These are phyloP conservation scores for Brachionus rotundiformis DNA, from an alignment of 1,140 invertebrate genomes.

Conservation along the genomic window DNA sequence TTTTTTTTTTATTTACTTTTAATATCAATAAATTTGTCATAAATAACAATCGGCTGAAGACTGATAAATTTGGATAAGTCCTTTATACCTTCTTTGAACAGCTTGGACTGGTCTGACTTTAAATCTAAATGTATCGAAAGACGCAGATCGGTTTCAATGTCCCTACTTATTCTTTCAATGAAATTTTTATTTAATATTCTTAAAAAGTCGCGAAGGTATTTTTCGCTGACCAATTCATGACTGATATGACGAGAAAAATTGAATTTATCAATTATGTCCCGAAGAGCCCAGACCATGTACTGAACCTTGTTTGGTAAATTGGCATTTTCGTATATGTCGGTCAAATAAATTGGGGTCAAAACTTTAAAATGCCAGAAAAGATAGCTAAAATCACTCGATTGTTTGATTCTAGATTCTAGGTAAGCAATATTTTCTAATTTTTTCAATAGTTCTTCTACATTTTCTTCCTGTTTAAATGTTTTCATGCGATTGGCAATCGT, in stretches of 20 bases:
- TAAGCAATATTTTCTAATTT: slow-evolving; percentile 69
- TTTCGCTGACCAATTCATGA: slow-evolving; percentile 58
- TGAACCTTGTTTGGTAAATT: slow-evolving; percentile 69
- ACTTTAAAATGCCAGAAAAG: slow-evolving; percentile 77
- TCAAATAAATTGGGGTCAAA: slow-evolving; percentile 75
- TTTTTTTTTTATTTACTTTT: slow-evolving; percentile 29
- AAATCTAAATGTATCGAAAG: slow-evolving; percentile 86
- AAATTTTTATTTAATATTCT: slow-evolving; percentile 66
- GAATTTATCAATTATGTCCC: slow-evolving; percentile 67
- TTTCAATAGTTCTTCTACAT: slow-evolving; percentile 65
- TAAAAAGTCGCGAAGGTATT: slow-evolving; percentile 63
- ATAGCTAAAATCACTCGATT: slow-evolving; percentile 74
- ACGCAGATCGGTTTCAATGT: slow-evolving; percentile 85
- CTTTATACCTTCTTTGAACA: slow-evolving; percentile 69
- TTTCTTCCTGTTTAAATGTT: slow-evolving; percentile 64
- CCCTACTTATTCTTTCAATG: slow-evolving; percentile 75
- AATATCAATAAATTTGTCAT: slow-evolving; percentile 39
- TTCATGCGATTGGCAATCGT: slow-evolving; percentile 69
- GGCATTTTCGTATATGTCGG: slow-evolving; percentile 70
- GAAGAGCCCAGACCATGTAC: slow-evolving; percentile 70
- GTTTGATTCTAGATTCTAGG: slow-evolving; percentile 64
- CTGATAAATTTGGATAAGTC: slow-evolving; percentile 65
- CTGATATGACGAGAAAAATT: slow-evolving; percentile 60
- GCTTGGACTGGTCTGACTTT: slow-evolving; percentile 77
- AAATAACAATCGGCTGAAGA: slow-evolving; percentile 59